Percentiles rank a stretch among this genome's conserved stretches.
Evolutionary conservation across 2,797 vertebrate species (phyloP).

Genomic region (Liasis olivaceus): DNA sequence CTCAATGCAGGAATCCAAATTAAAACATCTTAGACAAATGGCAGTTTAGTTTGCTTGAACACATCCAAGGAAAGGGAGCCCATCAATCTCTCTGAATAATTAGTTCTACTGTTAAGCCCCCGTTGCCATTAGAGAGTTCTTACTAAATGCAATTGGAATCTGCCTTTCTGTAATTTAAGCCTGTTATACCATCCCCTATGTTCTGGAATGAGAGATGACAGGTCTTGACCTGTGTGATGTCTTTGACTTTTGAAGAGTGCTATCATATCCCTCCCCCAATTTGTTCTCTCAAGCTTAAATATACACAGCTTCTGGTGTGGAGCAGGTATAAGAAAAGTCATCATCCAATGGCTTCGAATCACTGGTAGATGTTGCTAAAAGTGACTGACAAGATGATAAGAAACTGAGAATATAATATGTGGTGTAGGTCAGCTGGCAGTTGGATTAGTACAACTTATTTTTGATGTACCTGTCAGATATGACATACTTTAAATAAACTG

Average conservation of each 20-base stretch:
- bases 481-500: background rate
- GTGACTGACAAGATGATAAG: background rate
- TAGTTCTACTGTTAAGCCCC: background rate
- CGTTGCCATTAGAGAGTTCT: background rate
- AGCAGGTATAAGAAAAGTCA: background rate
- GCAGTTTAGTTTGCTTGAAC: too few relatives aligned
- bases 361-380: background rate
- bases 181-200: background rate
- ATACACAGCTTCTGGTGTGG: background rate
- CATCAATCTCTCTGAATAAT: background rate
- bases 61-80: too few relatives aligned
- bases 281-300: background rate
- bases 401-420: background rate
- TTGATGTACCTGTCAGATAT: background rate
- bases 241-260: background rate
- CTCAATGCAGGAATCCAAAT: too few relatives aligned
- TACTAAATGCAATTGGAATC: background rate
- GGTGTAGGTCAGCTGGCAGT: background rate
- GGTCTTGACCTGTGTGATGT: background rate
- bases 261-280: background rate
- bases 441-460: background rate
- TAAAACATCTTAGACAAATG: too few relatives aligned
- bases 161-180: background rate
- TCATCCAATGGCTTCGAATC: background rate
- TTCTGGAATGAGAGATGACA: background rate